Evolutionary conservation across 2,888 invertebrate species (phyloP).

Genomic region (Plemyria rubiginata): DNA sequence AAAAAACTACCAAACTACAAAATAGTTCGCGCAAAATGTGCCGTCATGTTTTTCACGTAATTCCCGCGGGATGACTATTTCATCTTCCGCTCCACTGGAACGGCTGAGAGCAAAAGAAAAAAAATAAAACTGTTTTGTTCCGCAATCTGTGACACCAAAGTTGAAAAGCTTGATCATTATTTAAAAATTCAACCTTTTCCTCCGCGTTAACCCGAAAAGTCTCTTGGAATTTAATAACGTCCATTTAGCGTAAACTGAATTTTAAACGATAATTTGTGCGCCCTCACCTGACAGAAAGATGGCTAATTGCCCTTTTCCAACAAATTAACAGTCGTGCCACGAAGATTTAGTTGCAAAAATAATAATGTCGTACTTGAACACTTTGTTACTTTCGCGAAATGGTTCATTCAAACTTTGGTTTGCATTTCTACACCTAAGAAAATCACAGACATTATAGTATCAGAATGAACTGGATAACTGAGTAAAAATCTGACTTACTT

Average conservation of each 20-base stretch:
- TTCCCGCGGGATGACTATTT: conserved; percentile 54
- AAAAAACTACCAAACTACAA: conserved; percentile 39
- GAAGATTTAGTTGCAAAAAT: conserved; percentile 37
- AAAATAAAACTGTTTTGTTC: conserved; percentile 40
- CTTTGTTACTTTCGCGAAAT: conserved; percentile 32
- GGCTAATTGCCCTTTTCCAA: conserved; percentile 59
- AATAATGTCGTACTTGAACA: conserved; percentile 27
- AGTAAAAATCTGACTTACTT: too few species aligned
- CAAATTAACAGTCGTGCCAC: conserved; percentile 52
- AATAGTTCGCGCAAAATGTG: conserved; percentile 35
- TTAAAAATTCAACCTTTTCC: conserved; percentile 65
- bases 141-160: conserved; percentile 30
- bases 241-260: conserved; percentile 56
- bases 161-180: conserved; percentile 41
- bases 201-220: conserved; percentile 59
- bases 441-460: too few species aligned
- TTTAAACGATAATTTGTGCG: conserved; percentile 63
- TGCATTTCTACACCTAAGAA: not conserved
- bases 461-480: too few species aligned
- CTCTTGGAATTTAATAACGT: conserved; percentile 64
- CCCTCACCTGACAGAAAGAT: conserved; percentile 59
- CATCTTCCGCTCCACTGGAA: conserved; percentile 54
- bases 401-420: conserved; percentile 11
- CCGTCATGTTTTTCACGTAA: conserved; percentile 52
- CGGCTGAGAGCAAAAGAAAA: conserved; percentile 28